Percentiles rank a stretch among this genome's conserved stretches.
phyloP scores from a whole-genome alignment of 2,113 vertebrate genomes.

The Xiphorhynchus elegans region DNA sequence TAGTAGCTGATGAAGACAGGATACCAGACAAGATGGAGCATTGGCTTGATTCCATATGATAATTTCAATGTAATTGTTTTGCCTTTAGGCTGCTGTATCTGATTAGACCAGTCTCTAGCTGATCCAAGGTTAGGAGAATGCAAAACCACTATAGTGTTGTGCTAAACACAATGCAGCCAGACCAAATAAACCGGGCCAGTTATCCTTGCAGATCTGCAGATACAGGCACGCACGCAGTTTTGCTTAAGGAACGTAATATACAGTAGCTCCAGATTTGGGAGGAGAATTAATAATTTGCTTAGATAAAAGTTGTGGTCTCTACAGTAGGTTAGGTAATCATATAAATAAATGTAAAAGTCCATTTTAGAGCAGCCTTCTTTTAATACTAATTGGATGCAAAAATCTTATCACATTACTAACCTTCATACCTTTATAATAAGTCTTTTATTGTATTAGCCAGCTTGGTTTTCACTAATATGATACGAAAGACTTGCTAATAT shows the following conservation, averaged over 20 bases:
- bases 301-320: conserved; percentile 54
- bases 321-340: neutral
- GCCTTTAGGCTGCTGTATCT: conserved; percentile 63
- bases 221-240: neutral
- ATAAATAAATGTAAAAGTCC: conserved; percentile 64
- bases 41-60: conserved; percentile 54
- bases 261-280: neutral
- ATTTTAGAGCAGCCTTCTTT: conserved; percentile 43
- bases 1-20: conserved; percentile 38
- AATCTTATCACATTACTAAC: conserved; percentile 70
- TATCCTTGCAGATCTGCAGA: conserved; percentile 28
- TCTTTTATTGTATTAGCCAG: conserved; percentile 75
- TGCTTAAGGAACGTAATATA: neutral
- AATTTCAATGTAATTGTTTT: conserved; percentile 65
- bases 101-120: conserved; percentile 35
- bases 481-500: conserved; percentile 75
- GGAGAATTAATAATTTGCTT: conserved; percentile 27
- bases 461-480: conserved; percentile 82
- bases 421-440: conserved; percentile 75
- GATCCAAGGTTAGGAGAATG: conserved; percentile 46
- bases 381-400: conserved; percentile 71
- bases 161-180: conserved; percentile 24
- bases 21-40: conserved; percentile 53
- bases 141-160: conserved; percentile 48
- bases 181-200: conserved; percentile 15